Evolutionary conservation across 2,888 invertebrate species (phyloP).

Genomic region (Lasioglossum morio): DNA sequence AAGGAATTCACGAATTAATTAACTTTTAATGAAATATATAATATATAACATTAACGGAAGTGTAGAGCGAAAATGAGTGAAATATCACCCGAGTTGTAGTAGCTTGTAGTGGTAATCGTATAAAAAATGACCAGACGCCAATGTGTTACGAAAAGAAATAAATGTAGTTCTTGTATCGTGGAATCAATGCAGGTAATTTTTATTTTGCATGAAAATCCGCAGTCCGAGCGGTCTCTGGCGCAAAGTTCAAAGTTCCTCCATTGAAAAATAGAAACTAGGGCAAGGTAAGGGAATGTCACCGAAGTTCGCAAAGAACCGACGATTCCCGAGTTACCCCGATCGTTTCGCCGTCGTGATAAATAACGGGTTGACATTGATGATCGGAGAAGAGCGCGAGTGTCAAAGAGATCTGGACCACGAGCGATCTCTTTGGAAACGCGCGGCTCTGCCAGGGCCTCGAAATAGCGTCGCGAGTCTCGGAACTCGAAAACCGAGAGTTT

Average conservation of each 20-base stretch:
- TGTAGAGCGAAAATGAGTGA: too few species aligned
- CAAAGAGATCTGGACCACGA: conserved; percentile 6
- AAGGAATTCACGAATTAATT: too few species aligned
- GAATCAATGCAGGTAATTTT: neutral
- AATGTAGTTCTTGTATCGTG: neutral
- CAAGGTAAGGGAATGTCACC: neutral
- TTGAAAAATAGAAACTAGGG: neutral
- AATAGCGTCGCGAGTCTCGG: neutral
- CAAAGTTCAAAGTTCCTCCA: neutral
- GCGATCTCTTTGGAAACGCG: neutral
- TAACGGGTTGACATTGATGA: neutral
- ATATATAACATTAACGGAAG: too few species aligned
- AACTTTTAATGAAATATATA: too few species aligned
- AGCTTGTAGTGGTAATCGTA: too few species aligned
- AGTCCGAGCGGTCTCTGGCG: neutral
- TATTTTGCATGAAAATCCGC: neutral
- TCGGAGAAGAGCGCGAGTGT: neutral
- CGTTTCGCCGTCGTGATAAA: neutral
- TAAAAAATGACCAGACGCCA: too few species aligned
- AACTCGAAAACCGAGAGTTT: neutral
- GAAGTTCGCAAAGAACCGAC: neutral
- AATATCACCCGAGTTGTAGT: too few species aligned
- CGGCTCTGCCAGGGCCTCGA: neutral
- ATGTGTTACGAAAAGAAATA: neutral
- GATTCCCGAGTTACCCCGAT: neutral